Evolutionary conservation across 2,888 invertebrate genomes (phyloP), one percentile per base, ranked within the genome.

Genomic region (Cheilosia impressa): DNA sequence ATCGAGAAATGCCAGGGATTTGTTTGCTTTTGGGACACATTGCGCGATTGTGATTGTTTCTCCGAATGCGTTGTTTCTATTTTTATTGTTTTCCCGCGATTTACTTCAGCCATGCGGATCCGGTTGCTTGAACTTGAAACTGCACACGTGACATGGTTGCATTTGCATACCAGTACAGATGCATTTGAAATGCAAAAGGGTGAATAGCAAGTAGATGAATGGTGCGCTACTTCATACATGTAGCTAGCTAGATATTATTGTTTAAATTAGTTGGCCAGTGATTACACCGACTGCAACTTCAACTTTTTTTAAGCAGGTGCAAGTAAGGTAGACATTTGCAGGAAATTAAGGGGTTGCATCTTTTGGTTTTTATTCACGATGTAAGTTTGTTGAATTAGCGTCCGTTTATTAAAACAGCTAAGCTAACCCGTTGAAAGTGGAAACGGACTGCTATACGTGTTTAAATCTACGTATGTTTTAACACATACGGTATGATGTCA

Each of bases 121-220:
- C 73, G 78, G 63, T 71, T 79, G 84, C n/a, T n/a, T 65, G 75
- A 84, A 79, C 69, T 84, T 79, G 83, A 79, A 79, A 75, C 15
- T 10, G 34, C 41, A 75, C 80, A 75, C 69, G 71, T 84, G 84
- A 79, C 75, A 66, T 31, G 65, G 10, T 58, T 57, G 45, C 50
- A 69, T 84, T 79, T 80, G 69, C 84, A 79, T 84, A 53, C 43
- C 7, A 4, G 41, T 47, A 41, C 5, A 34, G 19, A 43, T 68
- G 22, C n/a, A 57, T 83, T 62, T 15, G 19, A 55, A 63, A 72
- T 71, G 63, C 53, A 57, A 60, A 62, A 77, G 58, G 52, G 71
- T 58, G 63, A 65, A 65, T 31, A 62, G 63, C 71, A 24, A 31
- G 52, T 24, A 62, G 22, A 24, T 65, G 9, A 5, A n/a, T 15